Evolutionary conservation across 2,888 invertebrate genomes (phyloP), one percentile per base, ranked within the genome.

Genomic region (Drosophila hawaiiensis): DNA sequence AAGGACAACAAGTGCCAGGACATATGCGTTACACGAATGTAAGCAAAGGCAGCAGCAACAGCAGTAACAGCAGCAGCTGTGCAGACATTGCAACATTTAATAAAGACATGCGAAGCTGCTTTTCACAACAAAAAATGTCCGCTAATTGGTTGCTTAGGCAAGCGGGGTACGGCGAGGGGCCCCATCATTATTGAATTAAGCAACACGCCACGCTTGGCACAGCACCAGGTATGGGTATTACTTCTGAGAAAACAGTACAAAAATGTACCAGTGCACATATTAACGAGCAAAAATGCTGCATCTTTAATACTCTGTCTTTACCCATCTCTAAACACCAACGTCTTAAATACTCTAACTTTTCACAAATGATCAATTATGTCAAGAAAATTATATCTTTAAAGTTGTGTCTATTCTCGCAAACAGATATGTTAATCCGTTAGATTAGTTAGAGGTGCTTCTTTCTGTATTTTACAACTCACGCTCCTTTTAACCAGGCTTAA

Each of bases 1-100:
- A 66, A 55, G 54, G 68, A 72, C 67, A 62, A 54, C 65, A 58
- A 73, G 73, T 78, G 73, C 65, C 78, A 54, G 55, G 68, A 80
- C 68, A 71, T 68, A 52, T 55, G 53, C 65, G 66, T 76, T 68
- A 56, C 63, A 55, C 54, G 39, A 49, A 33, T 53, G 33, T 53
- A 37, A 49, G 52, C 61, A 68, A 47, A 12, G 33, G 16, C 43
- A 47, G 16, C 52, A 74, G 61, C 10, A 41, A 4, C 63, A 56
- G 25, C 63, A 59, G 50, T 39, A 73, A 55, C 66, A 55, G 47
- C 68, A 52, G 52, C 84, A 82, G 80, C 77, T 85, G 85, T 70
- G 68, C 72, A 73, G 88, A 82, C 89, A 90, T 76, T 73, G 87
- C 82, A 82, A 61, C 89, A 90, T 86, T 90, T 88, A 85, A 86